Conservation (phyloP, 2,797 vertebrate species). For the Pelochelys cantorii region DNA sequence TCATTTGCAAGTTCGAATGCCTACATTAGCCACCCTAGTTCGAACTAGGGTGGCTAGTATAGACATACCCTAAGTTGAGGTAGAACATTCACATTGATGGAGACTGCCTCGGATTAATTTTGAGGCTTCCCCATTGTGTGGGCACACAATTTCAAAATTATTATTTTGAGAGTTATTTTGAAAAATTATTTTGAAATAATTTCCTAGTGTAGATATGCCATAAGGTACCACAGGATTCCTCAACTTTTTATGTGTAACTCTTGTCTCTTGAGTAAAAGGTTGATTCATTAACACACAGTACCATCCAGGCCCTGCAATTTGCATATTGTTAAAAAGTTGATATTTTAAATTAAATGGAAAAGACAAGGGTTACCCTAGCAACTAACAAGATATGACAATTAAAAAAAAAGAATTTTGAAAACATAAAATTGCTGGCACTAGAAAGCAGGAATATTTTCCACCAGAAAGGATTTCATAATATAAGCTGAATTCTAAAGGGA, state of each 20-base stretch:
- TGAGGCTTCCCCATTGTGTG: too few relatives aligned
- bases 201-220: too few relatives aligned
- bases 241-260: conserved; percentile 25
- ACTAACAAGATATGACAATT: neutral
- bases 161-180: too few relatives aligned
- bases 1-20: too few relatives aligned
- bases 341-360: neutral
- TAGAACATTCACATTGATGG: too few relatives aligned
- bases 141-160: too few relatives aligned
- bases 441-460: conserved; percentile 35
- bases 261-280: conserved; percentile 7
- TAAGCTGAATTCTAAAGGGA: neutral
- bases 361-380: neutral
- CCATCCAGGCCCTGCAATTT: conserved; percentile 18
- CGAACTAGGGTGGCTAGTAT: too few relatives aligned
- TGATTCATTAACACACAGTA: conserved; percentile 17
- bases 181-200: too few relatives aligned
- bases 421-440: conserved; percentile 14
- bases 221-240: too few relatives aligned
- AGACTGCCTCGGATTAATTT: too few relatives aligned
- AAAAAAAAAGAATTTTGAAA: conserved; percentile 19
- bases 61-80: too few relatives aligned
- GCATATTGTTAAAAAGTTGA: neutral
- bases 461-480: conserved; percentile 23
- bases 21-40: too few relatives aligned